Conservation (phyloP, 2,888 invertebrate species). For the Caprella mutica region DNA sequence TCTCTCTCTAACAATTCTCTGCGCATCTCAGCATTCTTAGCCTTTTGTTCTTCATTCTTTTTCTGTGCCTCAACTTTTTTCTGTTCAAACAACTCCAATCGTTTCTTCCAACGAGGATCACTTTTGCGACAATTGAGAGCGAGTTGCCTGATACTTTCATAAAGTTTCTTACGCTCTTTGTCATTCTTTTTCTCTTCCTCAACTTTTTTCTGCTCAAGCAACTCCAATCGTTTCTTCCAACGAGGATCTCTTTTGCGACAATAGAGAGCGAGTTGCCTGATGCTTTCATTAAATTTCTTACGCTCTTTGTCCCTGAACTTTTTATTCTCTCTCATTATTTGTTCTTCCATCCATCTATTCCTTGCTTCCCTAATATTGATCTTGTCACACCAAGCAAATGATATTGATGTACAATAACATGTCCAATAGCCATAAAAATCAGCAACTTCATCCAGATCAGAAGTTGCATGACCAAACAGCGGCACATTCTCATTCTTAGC, state of each 20-base stretch:
- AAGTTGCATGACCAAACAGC: too few relatives aligned
- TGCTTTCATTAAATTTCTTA: conserved; percentile 87
- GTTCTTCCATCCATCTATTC: conserved; percentile 32
- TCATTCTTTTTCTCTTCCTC: too few relatives aligned
- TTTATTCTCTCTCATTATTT: conserved; percentile 92
- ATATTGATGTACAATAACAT: conserved; percentile 78
- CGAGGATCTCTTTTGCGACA: conserved; percentile 84
- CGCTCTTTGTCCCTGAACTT: conserved; percentile 80
- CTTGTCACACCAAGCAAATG: conserved; percentile 80
- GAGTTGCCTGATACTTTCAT: conserved; percentile 84
- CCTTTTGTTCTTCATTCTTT: too few relatives aligned
- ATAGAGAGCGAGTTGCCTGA: conserved; percentile 79
- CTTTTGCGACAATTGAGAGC: conserved; percentile 82
- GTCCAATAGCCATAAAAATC: conserved; percentile 92
- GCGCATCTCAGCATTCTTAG: too few relatives aligned
- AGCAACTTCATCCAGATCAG: conserved; percentile 50
- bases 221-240: conserved; percentile 51
- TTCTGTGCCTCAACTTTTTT: too few relatives aligned
- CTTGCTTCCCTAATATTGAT: conserved; percentile 51
- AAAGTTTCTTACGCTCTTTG: conserved; percentile 79
- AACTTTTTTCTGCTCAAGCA: too few relatives aligned
- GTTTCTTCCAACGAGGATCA: conserved; percentile 68
- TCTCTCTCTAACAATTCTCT: too few relatives aligned
- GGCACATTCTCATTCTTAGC: too few relatives aligned
- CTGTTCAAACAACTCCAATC: too few relatives aligned